Evolutionary conservation across 2,113 vertebrate species (phyloP), one percentile per base, ranked within the genome.

Genomic region (Campylorhamphus procurvoides): DNA sequence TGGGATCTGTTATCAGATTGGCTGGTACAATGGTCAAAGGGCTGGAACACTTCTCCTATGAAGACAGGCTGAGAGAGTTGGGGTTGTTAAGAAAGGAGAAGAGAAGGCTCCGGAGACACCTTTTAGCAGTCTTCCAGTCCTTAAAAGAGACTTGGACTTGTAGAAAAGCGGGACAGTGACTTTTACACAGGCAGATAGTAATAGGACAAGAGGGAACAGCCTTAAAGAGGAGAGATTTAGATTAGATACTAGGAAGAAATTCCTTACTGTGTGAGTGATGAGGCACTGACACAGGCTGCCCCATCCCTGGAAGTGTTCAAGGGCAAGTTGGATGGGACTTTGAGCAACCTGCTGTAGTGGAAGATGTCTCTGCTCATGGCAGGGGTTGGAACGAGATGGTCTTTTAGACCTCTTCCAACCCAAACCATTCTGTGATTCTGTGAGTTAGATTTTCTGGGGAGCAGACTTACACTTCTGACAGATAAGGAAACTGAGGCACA

Each of bases 151-250:
- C 10, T 20, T 72, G 24, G 52, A 60, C 10, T 20, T 72, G 24
- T 8, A 19, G 49, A 37, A 89, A 46, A 56, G 12, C 56, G 42
- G 10, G 42, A 33, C 5, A 29, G 15, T 0, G 0, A 50, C 35
- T 63, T 77, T 77, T 50, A 33, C 12, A 14, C 20, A 56, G 18
- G 42, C 42, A 28, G 31, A 56, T 44, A 84, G 27, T 24, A 27
- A 71, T 4, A 77, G 18, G 14, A 71, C 14, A 71, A 56, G 31
- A 44, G 67, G 31, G 35, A 77, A 42, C 40, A 42, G 14, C 42
- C 40, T 55, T 76, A 55, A 76, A 62, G 9, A 55, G 25, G 24
- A 40, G 12, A 23, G 12, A 71, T 77, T 71, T 71, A 37, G 49
- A 55, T 69, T 76, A 37, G 10, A 47, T 56, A 42, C 8, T 42